Conservation (phyloP, 2,113 vertebrate species). For the Leptocoma aspasia region DNA sequence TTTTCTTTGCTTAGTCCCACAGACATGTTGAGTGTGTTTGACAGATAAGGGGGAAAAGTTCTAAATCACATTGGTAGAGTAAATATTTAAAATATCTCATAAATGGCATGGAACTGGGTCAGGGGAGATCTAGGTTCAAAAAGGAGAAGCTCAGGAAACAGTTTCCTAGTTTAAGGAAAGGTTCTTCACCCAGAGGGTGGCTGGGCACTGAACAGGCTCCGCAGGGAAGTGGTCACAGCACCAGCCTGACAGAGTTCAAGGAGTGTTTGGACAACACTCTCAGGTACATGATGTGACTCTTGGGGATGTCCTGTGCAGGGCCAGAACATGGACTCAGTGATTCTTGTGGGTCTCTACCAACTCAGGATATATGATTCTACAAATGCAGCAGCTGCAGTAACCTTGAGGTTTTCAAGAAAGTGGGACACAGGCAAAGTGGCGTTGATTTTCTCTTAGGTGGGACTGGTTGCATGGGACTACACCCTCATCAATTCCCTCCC, state of each 20-base stretch:
- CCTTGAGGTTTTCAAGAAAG: not conserved
- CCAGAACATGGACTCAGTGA: not conserved
- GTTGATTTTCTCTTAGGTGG: not conserved
- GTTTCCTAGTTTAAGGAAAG: not conserved
- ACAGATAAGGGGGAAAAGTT: not conserved
- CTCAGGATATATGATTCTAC: not conserved
- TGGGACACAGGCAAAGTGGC: not conserved
- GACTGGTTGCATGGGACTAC: not conserved
- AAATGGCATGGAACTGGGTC: not conserved
- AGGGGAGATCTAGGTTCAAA: not conserved
- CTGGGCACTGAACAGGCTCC: not conserved
- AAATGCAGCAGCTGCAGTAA: not conserved
- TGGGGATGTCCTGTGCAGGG: not conserved
- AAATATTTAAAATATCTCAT: not conserved
- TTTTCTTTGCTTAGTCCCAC: not conserved
- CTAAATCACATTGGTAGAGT: not conserved
- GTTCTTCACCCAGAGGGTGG: not conserved
- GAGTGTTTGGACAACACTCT: fast-evolving
- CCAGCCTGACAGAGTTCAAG: not conserved
- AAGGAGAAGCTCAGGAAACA: not conserved
- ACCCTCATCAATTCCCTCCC: not conserved
- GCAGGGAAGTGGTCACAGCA: not conserved
- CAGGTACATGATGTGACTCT: not conserved
- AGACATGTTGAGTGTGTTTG: fast-evolving
- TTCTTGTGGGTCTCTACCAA: not conserved